Percentiles rank a stretch among this genome's conserved stretches.
Conservation (phyloP, 2,797 vertebrate species). For the Enteromius argenteus region DNA sequence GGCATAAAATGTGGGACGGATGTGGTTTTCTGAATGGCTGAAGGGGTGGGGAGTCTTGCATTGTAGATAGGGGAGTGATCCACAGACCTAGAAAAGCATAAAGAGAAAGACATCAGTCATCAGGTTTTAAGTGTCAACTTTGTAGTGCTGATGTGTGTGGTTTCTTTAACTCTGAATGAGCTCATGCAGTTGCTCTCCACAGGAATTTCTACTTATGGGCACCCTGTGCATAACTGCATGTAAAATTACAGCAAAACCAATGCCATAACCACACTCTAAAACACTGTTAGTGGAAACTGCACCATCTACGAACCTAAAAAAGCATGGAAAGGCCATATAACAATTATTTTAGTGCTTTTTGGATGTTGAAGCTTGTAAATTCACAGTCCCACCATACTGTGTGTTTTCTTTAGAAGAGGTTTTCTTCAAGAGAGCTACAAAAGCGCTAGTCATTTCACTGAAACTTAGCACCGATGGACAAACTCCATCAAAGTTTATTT, state of each 20-base stretch:
- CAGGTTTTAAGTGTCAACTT: neutral
- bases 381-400: neutral
- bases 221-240: neutral
- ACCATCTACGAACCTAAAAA: neutral
- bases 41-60: slow-evolving; percentile 64
- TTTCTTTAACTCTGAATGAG: slow-evolving; percentile 13
- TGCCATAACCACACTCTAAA: slow-evolving; percentile 1
- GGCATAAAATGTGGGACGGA: slow-evolving; percentile 55
- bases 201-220: neutral
- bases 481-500: slow-evolving; percentile 3
- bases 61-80: slow-evolving; percentile 62
- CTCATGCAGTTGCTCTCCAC: slow-evolving; percentile 26
- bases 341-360: neutral
- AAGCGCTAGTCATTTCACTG: neutral
- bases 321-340: neutral
- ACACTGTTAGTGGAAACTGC: neutral
- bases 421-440: neutral
- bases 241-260: neutral
- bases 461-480: neutral
- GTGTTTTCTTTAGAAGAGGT: slow-evolving; percentile 1
- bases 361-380: neutral
- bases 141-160: slow-evolving; percentile 8
- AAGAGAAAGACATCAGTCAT: slow-evolving; percentile 41
- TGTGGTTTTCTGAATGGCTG: slow-evolving; percentile 59
- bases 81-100: slow-evolving; percentile 62